Evolutionary conservation across 2,888 invertebrate genomes (phyloP).

Genomic region (Ophraella communa): DNA sequence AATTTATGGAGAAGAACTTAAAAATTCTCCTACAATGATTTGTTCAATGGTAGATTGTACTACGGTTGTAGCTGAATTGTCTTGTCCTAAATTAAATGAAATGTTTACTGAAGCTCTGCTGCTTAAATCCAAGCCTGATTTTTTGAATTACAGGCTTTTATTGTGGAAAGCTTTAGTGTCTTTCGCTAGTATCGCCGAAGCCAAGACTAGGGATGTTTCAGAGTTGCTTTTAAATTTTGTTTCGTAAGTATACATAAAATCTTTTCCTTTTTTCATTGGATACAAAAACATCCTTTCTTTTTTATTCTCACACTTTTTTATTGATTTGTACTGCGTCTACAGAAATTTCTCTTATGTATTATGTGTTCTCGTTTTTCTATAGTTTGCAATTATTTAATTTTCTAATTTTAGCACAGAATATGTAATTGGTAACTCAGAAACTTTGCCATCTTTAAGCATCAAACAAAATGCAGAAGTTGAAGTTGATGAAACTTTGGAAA

Average conservation of each 20-base stretch:
- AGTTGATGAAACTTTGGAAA: conserved; percentile 50
- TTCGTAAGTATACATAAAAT: conserved; percentile 22
- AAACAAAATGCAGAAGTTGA: conserved; percentile 54
- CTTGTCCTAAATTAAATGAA: conserved; percentile 47
- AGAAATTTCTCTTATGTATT: too few relatives aligned
- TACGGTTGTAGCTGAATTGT: conserved; percentile 32
- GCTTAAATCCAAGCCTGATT: conserved; percentile 70
- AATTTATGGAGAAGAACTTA: conserved; percentile 68
- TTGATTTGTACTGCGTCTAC: too few relatives aligned
- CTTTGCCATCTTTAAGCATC: conserved; percentile 65
- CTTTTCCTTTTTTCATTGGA: too few relatives aligned
- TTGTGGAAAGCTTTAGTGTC: conserved; percentile 81
- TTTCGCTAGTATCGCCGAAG: conserved; percentile 79
- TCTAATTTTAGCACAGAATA: conserved; percentile 61
- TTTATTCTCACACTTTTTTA: too few relatives aligned
- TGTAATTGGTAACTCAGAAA: conserved; percentile 65
- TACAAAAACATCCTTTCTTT: too few relatives aligned
- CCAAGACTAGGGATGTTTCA: conserved; percentile 80
- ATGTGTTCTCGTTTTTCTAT: too few relatives aligned
- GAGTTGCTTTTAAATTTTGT: conserved; percentile 80
- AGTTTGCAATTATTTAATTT: too few relatives aligned
- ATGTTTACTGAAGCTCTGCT: conserved; percentile 48
- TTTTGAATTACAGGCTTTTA: conserved; percentile 76
- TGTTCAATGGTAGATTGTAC: conserved; percentile 48
- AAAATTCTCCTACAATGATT: conserved; percentile 62